Evolutionary conservation across 2,888 invertebrate species (phyloP).

Genomic region (Nemotelus pantherinus): DNA sequence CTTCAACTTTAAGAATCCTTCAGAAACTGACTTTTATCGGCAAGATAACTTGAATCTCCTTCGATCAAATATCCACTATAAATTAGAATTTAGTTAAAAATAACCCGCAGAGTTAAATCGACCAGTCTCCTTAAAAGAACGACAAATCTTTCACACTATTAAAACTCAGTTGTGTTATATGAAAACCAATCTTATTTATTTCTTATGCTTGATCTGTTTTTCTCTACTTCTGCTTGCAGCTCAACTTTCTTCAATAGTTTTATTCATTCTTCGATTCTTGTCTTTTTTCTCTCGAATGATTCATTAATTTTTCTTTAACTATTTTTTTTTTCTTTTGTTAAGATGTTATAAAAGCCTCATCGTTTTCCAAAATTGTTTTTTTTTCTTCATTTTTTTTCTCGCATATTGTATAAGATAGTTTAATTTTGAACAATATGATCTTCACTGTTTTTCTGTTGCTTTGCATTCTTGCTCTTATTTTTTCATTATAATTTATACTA

Average conservation of each 20-base stretch:
- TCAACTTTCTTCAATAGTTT: constrained; percentile 17
- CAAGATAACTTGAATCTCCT: no score
- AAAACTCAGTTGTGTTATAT: constrained; percentile 33
- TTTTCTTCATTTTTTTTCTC: background rate
- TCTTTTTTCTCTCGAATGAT: constrained; percentile 7
- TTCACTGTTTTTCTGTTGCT: constrained; percentile 10
- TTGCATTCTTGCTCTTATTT: background rate
- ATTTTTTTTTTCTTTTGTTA: constrained; percentile 12
- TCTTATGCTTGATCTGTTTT: constrained; percentile 30
- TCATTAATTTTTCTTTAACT: constrained; percentile 3
- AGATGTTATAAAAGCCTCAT: constrained; percentile 39
- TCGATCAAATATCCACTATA: no score
- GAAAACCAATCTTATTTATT: constrained; percentile 41
- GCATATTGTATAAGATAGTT: background rate
- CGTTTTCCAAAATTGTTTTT: background rate
- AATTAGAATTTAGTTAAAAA: no score
- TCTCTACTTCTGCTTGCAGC: constrained; percentile 4
- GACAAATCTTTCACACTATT: background rate
- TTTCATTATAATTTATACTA: constrained; percentile 11
- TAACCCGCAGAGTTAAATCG: no score
- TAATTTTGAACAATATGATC: background rate
- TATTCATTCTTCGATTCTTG: background rate
- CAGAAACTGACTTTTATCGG: no score
- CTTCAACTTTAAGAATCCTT: no score
- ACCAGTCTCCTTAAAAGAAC: no score